phyloP scores from a whole-genome alignment of 1,140 invertebrate species.

The Coptotermes formosanus region DNA sequence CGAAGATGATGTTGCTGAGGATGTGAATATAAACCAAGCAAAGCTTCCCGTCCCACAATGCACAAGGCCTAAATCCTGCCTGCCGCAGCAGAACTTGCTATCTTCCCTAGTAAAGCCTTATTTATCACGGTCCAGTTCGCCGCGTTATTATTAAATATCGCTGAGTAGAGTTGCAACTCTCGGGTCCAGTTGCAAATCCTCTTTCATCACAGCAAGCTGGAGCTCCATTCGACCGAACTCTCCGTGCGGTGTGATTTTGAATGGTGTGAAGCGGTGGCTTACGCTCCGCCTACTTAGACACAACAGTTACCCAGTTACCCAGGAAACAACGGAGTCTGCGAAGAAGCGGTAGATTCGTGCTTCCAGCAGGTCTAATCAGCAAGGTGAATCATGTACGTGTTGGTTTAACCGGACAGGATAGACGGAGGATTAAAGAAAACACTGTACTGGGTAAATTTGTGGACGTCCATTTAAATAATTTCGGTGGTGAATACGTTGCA shows the following conservation, averaged over 20 bases:
- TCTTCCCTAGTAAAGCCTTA: not conserved
- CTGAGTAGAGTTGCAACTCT: not conserved
- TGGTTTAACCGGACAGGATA: no score
- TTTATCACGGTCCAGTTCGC: slow-evolving; percentile 13
- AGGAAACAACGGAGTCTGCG: no score
- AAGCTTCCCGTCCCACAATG: not conserved
- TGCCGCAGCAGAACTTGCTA: not conserved
- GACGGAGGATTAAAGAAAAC: no score
- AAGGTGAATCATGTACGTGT: no score
- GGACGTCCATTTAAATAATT: no score
- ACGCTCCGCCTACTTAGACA: not conserved
- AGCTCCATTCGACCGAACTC: not conserved
- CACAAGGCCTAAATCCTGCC: not conserved
- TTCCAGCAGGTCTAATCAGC: no score
- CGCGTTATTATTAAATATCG: slow-evolving; percentile 3
- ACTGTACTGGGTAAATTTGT: no score
- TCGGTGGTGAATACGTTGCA: no score
- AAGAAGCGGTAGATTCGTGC: no score
- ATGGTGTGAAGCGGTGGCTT: not conserved
- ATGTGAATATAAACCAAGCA: not conserved
- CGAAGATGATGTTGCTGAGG: not conserved
- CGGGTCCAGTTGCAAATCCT: not conserved
- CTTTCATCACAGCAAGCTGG: not conserved
- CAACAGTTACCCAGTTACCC: no score
- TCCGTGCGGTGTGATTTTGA: not conserved